Conservation (phyloP, 2,797 vertebrate genomes). For the Sciurus carolinensis region DNA sequence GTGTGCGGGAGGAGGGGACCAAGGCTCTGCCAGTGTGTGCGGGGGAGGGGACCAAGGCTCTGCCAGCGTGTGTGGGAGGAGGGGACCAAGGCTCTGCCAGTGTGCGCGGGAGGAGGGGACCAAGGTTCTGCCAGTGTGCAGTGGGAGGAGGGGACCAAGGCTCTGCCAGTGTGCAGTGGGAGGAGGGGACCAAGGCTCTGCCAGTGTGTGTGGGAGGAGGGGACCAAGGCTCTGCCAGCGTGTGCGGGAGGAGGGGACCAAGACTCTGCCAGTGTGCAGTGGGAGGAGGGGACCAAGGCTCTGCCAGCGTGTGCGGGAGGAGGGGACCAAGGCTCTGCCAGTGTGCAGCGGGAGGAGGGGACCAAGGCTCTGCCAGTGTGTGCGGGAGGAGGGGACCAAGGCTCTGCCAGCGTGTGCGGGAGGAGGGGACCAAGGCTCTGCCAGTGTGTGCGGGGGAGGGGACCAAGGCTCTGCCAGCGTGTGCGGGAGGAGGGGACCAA, state of each 20-base stretch:
- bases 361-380: not conserved
- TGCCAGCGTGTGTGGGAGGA: not conserved
- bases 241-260: not conserved
- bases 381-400: not conserved
- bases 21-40: not conserved
- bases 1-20: not conserved
- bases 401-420: not conserved
- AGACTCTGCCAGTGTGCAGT: not conserved
- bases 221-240: not conserved
- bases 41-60: not conserved
- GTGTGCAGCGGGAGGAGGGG: not conserved
- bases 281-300: not conserved
- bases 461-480: not conserved
- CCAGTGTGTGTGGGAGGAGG: not conserved
- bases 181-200: no score
- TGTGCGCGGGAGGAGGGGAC: not conserved
- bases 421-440: not conserved
- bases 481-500: not conserved
- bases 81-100: not conserved
- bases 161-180: not conserved
- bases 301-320: not conserved
- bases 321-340: not conserved
- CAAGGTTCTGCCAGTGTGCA: not conserved
- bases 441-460: not conserved
- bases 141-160: not conserved